A percentile compares a stretch with the other conserved stretches of the same genome.
phyloP scores from a whole-genome alignment of 2,888 invertebrate species.

The Entomobrya multifasciata region DNA sequence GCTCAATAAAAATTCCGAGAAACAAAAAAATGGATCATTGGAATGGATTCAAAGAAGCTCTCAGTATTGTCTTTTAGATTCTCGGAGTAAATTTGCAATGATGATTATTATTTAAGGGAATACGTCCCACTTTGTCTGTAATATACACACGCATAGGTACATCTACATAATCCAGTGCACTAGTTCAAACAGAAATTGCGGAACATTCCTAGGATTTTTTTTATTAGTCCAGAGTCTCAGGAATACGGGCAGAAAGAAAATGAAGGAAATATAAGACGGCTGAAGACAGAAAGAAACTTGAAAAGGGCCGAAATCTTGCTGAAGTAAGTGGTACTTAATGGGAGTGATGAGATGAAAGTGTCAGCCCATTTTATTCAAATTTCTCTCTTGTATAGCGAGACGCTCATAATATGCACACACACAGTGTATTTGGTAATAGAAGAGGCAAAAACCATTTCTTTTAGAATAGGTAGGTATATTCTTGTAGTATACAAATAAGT shows the following conservation, averaged over 20 bases:
- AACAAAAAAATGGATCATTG: neutral
- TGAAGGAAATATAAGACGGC: conserved; percentile 42
- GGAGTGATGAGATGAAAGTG: conserved; percentile 68
- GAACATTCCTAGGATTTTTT: conserved; percentile 16
- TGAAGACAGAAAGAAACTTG: conserved; percentile 27
- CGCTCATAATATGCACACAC: conserved; percentile 21
- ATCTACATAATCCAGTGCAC: conserved; percentile 1
- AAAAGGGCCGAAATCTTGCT: conserved; percentile 47
- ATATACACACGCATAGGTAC: neutral
- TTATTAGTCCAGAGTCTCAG: conserved; percentile 30
- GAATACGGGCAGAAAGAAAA: neutral
- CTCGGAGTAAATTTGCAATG: conserved; percentile 7
- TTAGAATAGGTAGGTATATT: neutral
- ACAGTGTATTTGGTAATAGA: neutral
- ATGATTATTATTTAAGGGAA: conserved; percentile 31
- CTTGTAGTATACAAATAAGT: too few relatives aligned
- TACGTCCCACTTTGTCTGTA: neutral
- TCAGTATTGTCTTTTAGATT: neutral
- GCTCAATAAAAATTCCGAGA: conserved; percentile 10
- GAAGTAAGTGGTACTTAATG: conserved; percentile 75
- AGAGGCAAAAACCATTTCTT: neutral
- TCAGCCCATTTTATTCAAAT: conserved; percentile 75
- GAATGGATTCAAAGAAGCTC: neutral
- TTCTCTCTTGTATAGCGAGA: conserved; percentile 13
- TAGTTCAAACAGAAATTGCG: neutral